A percentile compares a stretch with the other conserved stretches of the same genome.
These are phyloP conservation scores for Xenus cinereus DNA, from an alignment of 2,113 vertebrate species.

Conservation along the genomic window DNA sequence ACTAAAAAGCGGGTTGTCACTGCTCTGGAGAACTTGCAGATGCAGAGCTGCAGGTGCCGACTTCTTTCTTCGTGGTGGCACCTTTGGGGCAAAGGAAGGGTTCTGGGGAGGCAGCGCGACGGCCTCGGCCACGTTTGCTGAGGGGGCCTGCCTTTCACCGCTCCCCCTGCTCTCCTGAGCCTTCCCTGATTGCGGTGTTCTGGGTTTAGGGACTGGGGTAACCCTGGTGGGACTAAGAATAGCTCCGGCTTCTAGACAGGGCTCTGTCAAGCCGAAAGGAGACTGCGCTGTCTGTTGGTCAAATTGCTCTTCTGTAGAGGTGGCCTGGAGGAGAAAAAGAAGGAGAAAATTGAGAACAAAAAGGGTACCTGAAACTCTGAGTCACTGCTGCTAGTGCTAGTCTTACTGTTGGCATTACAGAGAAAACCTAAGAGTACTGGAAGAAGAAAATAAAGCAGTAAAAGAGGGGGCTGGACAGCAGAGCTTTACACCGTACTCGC, in stretches of 20 bases:
- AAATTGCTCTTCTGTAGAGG: constrained; percentile 26
- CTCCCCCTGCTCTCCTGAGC: constrained; percentile 7
- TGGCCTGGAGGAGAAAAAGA: constrained; percentile 28
- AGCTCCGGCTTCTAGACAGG: neutral
- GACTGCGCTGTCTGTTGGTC: neutral
- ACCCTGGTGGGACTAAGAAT: neutral
- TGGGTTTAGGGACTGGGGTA: constrained; percentile 74
- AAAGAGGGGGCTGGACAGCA: neutral
- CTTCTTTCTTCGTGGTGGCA: constrained; percentile 80
- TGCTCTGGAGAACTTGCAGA: constrained; percentile 71
- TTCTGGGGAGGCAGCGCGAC: neutral
- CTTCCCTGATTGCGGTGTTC: constrained; percentile 61
- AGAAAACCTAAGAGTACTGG: neutral
- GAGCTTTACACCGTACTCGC: no score
- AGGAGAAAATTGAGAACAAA: neutral
- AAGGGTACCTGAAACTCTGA: neutral
- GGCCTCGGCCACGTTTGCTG: neutral
- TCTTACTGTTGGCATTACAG: rapidly evolving
- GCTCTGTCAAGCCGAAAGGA: constrained; percentile 46
- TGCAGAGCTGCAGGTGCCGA: constrained; percentile 75
- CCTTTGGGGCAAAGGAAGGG: constrained; percentile 51
- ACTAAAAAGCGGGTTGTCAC: constrained; percentile 5
- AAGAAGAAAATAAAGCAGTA: neutral
- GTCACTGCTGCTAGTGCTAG: neutral
- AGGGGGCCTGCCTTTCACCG: neutral